phyloP scores from a whole-genome alignment of 2,888 invertebrate species.

The Nematopogon swammerdamellus region DNA sequence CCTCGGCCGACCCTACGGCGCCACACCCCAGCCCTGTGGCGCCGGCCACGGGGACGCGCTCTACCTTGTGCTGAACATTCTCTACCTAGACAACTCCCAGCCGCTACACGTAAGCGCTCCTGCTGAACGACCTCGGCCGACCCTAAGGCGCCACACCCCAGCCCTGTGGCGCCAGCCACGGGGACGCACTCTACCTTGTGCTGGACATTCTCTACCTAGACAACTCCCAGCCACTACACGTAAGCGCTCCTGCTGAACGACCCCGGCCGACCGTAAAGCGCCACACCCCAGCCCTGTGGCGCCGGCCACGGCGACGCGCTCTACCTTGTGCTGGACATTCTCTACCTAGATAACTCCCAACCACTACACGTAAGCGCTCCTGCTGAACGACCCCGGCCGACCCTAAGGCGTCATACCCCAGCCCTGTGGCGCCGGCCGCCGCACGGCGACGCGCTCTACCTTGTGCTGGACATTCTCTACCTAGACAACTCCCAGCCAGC shows the following conservation, averaged over 20 bases:
- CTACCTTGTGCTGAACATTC: too few relatives aligned
- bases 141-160: slow-evolving; percentile 25
- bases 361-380: slow-evolving; percentile 30
- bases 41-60: too few relatives aligned
- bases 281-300: slow-evolving; percentile 16
- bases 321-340: too few relatives aligned
- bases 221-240: slow-evolving; percentile 43
- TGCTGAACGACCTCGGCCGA: slow-evolving; percentile 23
- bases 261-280: slow-evolving; percentile 57
- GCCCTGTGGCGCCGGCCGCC: too few relatives aligned
- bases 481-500: slow-evolving; percentile 28
- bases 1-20: too few relatives aligned
- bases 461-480: too few relatives aligned
- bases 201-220: slow-evolving; percentile 67
- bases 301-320: too few relatives aligned
- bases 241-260: slow-evolving; percentile 20
- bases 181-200: slow-evolving; percentile 64
- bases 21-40: too few relatives aligned
- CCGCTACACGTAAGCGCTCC: too few relatives aligned
- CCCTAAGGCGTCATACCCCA: too few relatives aligned
- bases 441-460: too few relatives aligned
- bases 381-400: slow-evolving; percentile 21
- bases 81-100: too few relatives aligned
- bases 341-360: slow-evolving; percentile 52
- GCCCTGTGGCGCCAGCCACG: slow-evolving; percentile 35